Conservation (phyloP, 2,797 vertebrate species). For the Perodicticus potto region DNA sequence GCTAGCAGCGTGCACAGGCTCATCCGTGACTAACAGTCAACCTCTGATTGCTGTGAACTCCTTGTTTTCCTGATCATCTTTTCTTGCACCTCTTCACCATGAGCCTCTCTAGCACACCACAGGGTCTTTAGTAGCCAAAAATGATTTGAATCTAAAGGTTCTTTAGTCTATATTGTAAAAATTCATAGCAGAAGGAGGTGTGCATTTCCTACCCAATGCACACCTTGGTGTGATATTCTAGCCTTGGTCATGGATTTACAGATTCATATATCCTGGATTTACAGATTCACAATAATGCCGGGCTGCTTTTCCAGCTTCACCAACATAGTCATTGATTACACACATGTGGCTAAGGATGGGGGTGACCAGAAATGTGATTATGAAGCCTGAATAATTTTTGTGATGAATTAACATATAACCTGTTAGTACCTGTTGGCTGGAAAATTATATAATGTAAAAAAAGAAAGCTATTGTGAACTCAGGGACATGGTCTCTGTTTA, state of each 20-base stretch:
- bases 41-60: background rate
- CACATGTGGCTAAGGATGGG: background rate
- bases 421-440: slow-evolving; percentile 16
- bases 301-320: background rate
- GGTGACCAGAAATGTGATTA: background rate
- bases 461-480: background rate
- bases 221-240: background rate
- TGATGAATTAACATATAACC: background rate
- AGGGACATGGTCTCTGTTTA: background rate
- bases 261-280: background rate
- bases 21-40: too few species aligned
- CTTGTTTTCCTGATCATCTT: background rate
- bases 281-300: background rate
- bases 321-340: background rate
- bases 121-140: background rate
- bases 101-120: background rate
- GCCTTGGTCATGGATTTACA: background rate
- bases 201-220: background rate
- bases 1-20: background rate
- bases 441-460: slow-evolving; percentile 7
- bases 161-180: background rate
- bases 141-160: background rate
- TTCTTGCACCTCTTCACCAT: background rate
- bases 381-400: background rate
- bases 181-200: background rate